A percentile compares a stretch with the other conserved stretches of the same genome.
Evolutionary conservation across 64 coral and sea anemone species (phyloP).

Genomic region (Stichodactyla mertensii): DNA sequence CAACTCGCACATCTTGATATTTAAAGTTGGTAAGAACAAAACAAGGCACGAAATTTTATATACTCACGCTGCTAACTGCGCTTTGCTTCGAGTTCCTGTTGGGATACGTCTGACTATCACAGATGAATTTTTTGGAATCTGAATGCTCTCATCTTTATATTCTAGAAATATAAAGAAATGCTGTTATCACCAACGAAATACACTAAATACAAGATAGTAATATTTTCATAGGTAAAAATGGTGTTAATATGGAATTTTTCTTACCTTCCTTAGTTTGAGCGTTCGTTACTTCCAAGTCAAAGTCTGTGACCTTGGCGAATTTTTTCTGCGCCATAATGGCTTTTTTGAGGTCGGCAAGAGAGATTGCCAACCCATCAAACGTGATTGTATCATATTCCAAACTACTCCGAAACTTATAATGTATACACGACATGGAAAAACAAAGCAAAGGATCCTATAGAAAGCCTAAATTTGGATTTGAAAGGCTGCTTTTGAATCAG

Average conservation of each 20-base stretch:
- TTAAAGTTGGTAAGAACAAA: neutral
- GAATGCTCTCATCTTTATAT: conserved; percentile 85
- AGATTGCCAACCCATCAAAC: conserved; percentile 96
- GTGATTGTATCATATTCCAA: conserved; percentile 97
- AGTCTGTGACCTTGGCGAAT: conserved; percentile 85
- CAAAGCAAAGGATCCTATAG: neutral
- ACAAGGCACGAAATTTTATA: neutral
- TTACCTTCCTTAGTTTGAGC: conserved; percentile 97
- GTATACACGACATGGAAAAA: conserved; percentile 84
- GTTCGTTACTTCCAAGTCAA: conserved; percentile 98
- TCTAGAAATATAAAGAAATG: conserved; percentile 21
- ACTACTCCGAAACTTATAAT: conserved; percentile 98
- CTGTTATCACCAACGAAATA: neutral
- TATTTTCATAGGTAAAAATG: neutral
- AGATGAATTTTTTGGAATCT: conserved; percentile 96
- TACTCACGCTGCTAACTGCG: conserved; percentile 92
- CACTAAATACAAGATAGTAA: neutral
- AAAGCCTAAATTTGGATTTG: neutral
- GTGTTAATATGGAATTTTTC: neutral
- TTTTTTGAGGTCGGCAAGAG: conserved; percentile 87
- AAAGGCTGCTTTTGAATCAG: neutral
- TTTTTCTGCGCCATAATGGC: conserved; percentile 98
- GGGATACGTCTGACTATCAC: conserved; percentile 92
- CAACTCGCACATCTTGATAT: too few species aligned
- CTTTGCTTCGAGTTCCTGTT: conserved; percentile 80